Base-by-base conservation (phyloP, 2,888 invertebrate genomes). In the Minunthozetes semirufus region DNA sequence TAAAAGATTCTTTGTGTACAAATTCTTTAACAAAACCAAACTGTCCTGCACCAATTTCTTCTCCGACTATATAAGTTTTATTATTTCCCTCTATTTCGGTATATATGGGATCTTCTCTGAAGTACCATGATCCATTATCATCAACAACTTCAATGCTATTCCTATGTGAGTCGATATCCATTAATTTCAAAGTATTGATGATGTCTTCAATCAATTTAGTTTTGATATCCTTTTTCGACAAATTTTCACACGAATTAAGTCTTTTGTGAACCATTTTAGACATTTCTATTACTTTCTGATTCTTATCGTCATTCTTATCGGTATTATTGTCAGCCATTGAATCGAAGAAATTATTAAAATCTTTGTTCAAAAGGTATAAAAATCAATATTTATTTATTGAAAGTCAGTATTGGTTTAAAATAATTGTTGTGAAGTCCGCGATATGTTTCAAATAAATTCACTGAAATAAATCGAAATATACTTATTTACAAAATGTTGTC, bases 11-110 rank as follows among this genome's bases (percentile, higher is more conserved):
- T 22, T 33, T 38, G 17, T 63, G 33, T 17, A 63, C 38, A 33
- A 63, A 11, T 63, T 63, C 63, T 33, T 19, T 63, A 33, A 63
- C 63, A n/a, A n/a, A 33, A 33, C 27, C n/a, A 33, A 63, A 63
- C 29, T 33, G n/a, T 33, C 63, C 63, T 63, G 5, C n/a, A 17
- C 63, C 63, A 17, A 63, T 33, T 17, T 33, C 17, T 38, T 63
- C 63, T 2, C 63, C 63, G 17, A 33, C 4, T 1, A 63, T 63
- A 63, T 63, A 63, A 0, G n/a, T n/a, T n/a, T 22, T 19, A 19
- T 33, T 63, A 11, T n/a, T n/a, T n/a, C n/a, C n/a, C n/a, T n/a
- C n/a, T n/a, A 63, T 29, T 33, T 33, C 63, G 9, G 1, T 5
- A 63, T 63, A 63, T 22, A 9, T 15, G 11, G 56, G 56, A 56